Conservation (phyloP, 2,888 invertebrate species). For the Mesochorus sp. region DNA sequence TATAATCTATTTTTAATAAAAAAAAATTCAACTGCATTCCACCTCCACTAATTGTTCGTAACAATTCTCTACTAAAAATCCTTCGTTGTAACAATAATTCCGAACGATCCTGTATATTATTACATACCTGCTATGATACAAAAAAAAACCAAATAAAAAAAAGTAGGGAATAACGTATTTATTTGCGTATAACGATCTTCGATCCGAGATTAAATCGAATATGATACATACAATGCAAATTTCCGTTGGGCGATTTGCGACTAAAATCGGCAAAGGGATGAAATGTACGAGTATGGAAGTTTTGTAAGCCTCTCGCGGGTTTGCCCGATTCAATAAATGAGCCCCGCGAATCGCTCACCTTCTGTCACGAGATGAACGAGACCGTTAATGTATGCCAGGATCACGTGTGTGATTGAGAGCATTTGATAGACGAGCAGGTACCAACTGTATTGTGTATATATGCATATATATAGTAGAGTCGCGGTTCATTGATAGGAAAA, state of each 20-base stretch:
- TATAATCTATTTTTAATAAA: no score
- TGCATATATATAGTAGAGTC: neutral
- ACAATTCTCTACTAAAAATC: no score
- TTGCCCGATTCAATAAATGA: conserved; percentile 14
- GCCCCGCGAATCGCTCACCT: conserved; percentile 25
- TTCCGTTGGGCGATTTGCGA: conserved; percentile 45
- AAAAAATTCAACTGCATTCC: no score
- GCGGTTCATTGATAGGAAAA: conserved; percentile 68
- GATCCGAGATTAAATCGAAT: neutral
- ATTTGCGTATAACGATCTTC: conserved; percentile 4
- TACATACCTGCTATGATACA: neutral
- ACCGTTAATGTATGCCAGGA: conserved; percentile 73
- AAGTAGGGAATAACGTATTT: neutral
- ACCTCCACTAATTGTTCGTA: no score
- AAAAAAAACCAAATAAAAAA: no score
- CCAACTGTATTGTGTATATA: conserved; percentile 29
- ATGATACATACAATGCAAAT: conserved; percentile 55
- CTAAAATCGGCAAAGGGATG: conserved; percentile 36
- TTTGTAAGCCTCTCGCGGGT: neutral
- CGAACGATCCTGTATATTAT: neutral
- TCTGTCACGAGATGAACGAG: conserved; percentile 35
- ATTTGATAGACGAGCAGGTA: conserved; percentile 41
- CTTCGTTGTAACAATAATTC: neutral
- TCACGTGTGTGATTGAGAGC: conserved; percentile 65
- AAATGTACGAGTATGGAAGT: neutral